phyloP scores from a whole-genome alignment of 1,140 invertebrate genomes.

The Macrotrachela quadricornifera region DNA sequence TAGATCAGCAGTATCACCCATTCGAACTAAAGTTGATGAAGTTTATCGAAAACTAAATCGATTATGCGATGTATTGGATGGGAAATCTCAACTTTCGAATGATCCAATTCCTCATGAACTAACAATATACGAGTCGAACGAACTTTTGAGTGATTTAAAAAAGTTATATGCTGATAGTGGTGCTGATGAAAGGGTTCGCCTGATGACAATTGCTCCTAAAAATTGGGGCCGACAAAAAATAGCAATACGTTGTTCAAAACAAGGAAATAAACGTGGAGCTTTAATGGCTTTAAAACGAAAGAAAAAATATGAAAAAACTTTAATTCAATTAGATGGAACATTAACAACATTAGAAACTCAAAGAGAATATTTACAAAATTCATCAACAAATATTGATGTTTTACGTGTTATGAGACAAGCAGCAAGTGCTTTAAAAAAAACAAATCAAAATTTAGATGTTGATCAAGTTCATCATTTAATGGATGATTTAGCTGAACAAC shows the following conservation, averaged over 20 bases:
- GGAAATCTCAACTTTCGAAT: too few relatives aligned
- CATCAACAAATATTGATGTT: slow-evolving; percentile 94
- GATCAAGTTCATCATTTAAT: slow-evolving; percentile 94
- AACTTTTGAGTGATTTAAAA: too few relatives aligned
- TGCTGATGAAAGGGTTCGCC: too few relatives aligned
- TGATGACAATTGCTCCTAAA: too few relatives aligned
- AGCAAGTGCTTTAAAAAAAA: slow-evolving; percentile 78
- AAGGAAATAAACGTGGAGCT: slow-evolving; percentile 48
- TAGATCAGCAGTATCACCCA: too few relatives aligned
- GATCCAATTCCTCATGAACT: too few relatives aligned
- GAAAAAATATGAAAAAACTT: slow-evolving; percentile 86
- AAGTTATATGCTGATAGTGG: too few relatives aligned
- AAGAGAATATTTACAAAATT: slow-evolving; percentile 83
- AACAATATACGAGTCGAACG: too few relatives aligned
- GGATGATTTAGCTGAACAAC: slow-evolving; percentile 97
- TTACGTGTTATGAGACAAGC: slow-evolving; percentile 85
- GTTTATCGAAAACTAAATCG: too few relatives aligned
- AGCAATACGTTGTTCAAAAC: slow-evolving; percentile 40
- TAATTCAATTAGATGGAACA: slow-evolving; percentile 93
- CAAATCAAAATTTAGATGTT: slow-evolving; percentile 63
- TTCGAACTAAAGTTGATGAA: too few relatives aligned
- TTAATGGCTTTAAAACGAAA: slow-evolving; percentile 89
- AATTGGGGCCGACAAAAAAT: too few relatives aligned
- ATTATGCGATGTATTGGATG: too few relatives aligned
- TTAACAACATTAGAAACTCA: slow-evolving; percentile 95